Conservation (phyloP, 2,113 vertebrate genomes). For the Rhodinocichla rosea region DNA sequence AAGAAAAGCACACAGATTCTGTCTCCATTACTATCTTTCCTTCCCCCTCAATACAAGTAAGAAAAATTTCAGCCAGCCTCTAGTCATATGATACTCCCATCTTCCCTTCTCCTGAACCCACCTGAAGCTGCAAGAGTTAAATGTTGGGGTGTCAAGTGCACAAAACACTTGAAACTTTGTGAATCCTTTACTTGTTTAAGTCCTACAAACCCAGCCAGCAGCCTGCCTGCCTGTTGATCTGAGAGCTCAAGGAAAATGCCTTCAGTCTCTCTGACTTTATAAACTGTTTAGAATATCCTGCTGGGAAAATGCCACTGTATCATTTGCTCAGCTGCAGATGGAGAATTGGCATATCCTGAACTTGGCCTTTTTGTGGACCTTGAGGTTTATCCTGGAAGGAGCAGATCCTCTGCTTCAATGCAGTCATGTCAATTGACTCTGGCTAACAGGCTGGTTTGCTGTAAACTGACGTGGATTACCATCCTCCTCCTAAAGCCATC, state of each 20-base stretch:
- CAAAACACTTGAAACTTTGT: neutral
- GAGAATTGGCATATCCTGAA: conserved; percentile 6
- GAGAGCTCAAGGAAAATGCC: neutral
- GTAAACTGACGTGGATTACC: neutral
- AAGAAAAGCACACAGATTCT: neutral
- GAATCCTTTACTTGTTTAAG: neutral
- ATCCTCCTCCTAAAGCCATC: neutral
- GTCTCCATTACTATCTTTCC: neutral
- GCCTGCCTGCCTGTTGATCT: neutral
- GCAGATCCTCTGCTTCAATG: neutral
- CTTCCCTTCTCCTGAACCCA: neutral
- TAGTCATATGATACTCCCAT: neutral
- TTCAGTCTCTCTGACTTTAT: neutral
- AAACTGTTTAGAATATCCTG: neutral
- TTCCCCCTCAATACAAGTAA: neutral
- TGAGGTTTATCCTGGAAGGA: neutral
- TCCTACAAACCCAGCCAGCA: neutral
- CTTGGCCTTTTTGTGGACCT: neutral
- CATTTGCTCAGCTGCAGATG: conserved; percentile 7
- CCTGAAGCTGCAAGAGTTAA: neutral
- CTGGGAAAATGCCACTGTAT: conserved; percentile 28
- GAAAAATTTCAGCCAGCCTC: neutral
- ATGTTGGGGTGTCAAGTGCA: neutral
- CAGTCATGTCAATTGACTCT: neutral
- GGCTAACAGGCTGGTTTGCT: neutral